Conservation (phyloP, 92 coral and sea anemone species). For the Zoanthus gigantus region DNA sequence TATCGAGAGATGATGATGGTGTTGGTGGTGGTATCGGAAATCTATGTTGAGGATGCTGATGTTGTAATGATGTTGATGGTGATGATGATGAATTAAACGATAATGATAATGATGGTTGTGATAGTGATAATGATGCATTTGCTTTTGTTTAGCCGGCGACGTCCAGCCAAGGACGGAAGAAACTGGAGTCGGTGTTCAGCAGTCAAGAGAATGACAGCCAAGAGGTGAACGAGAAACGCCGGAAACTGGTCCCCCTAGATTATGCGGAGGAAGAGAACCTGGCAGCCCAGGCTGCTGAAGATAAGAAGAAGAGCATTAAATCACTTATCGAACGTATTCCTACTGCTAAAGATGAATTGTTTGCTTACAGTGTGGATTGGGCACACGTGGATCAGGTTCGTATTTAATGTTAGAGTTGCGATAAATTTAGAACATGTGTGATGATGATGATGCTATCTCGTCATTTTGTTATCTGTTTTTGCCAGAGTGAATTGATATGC, state of each 20-base stretch:
- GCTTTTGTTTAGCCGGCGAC: conserved; percentile 69
- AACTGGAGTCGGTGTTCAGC: conserved; percentile 92
- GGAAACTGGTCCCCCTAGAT: conserved; percentile 92
- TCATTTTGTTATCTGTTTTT: neutral
- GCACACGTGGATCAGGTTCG: conserved; percentile 95
- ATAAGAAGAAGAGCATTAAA: conserved; percentile 95
- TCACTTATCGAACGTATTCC: conserved; percentile 98
- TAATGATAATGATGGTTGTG: neutral
- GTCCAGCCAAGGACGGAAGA: conserved; percentile 78
- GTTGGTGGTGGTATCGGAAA: neutral
- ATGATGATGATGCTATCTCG: neutral
- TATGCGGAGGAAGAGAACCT: conserved; percentile 83
- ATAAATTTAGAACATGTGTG: neutral
- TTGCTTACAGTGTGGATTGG: conserved; percentile 98
- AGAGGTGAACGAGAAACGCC: conserved; percentile 59
- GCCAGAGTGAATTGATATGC: neutral
- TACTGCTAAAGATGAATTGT: conserved; percentile 98
- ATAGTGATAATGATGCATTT: neutral
- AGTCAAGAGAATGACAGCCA: conserved; percentile 82
- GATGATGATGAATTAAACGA: neutral
- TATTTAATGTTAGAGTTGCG: neutral
- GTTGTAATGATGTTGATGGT: neutral
- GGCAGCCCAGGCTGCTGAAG: conserved; percentile 86
- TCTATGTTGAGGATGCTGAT: neutral
- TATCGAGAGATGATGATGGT: neutral